Conservation (phyloP, 2,797 vertebrate species). For the Sphaeramia orbicularis region DNA sequence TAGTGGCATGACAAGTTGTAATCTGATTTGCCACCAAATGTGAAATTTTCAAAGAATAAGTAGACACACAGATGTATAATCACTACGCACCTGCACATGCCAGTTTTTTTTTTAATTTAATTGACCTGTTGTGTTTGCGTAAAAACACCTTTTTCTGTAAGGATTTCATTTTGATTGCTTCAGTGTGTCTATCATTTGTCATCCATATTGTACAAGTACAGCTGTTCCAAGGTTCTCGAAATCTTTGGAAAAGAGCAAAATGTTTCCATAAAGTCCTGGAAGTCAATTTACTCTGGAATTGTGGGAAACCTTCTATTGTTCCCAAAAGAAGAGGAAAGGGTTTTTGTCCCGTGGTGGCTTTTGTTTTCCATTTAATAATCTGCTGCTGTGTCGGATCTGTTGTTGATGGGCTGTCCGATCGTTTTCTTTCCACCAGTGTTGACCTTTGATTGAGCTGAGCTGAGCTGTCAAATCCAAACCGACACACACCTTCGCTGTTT, state of each 20-base stretch:
- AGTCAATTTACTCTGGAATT: slow-evolving; percentile 10
- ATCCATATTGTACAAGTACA: slow-evolving; percentile 10
- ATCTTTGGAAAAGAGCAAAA: background rate
- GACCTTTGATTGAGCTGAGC: slow-evolving; percentile 33
- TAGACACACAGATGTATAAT: no score
- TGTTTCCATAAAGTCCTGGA: slow-evolving; percentile 39
- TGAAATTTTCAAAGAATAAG: no score
- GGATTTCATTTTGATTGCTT: slow-evolving; percentile 5
- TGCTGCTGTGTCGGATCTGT: slow-evolving; percentile 6
- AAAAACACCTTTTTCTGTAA: slow-evolving; percentile 13
- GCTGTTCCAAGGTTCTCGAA: slow-evolving; percentile 20
- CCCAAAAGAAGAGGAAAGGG: slow-evolving; percentile 25
- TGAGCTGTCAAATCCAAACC: slow-evolving; percentile 55
- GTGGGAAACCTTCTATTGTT: slow-evolving; percentile 6
- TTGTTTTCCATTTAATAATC: slow-evolving; percentile 51
- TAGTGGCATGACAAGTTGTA: no score
- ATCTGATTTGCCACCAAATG: no score
- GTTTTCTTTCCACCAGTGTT: slow-evolving; percentile 48
- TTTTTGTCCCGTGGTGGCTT: slow-evolving; percentile 31
- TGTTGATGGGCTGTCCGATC: slow-evolving; percentile 33
- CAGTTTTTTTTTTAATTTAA: no score
- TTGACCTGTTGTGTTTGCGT: no score
- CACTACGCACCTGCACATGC: no score
- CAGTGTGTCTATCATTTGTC: slow-evolving; percentile 28
- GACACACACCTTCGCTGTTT: slow-evolving; percentile 66